Conservation (phyloP, 2,888 invertebrate genomes). For the Ochlodes sylvanus region DNA sequence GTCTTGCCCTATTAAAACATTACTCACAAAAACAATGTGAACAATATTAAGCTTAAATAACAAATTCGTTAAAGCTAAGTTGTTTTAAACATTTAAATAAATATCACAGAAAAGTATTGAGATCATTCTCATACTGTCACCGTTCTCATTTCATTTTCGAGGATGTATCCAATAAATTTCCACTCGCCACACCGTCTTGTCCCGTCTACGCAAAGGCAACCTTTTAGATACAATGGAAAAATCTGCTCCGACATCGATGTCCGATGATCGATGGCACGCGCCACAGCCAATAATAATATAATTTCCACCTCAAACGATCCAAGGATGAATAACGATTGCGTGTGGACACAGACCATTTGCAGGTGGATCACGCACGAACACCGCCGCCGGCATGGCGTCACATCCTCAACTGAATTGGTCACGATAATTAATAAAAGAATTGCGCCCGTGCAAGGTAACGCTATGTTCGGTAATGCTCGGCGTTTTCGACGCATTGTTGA, state of each 20-base stretch:
- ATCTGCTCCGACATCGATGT: slow-evolving; percentile 23
- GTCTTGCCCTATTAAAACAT: no score
- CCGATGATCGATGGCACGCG: slow-evolving; percentile 31
- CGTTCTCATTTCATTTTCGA: neutral
- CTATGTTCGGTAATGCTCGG: slow-evolving; percentile 75
- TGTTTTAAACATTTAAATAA: no score
- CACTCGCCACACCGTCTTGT: neutral
- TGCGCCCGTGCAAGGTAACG: slow-evolving; percentile 68
- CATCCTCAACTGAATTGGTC: slow-evolving; percentile 80
- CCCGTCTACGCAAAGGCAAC: neutral
- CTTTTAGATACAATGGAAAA: slow-evolving; percentile 33
- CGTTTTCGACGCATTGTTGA: slow-evolving; percentile 68
- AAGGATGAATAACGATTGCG: slow-evolving; percentile 78
- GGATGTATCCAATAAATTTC: neutral
- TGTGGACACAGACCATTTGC: slow-evolving; percentile 65
- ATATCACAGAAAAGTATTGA: no score
- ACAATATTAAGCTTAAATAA: no score
- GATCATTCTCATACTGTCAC: neutral
- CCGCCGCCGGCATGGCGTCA: slow-evolving; percentile 77
- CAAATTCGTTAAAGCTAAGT: no score
- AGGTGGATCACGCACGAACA: slow-evolving; percentile 76
- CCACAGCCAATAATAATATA: slow-evolving; percentile 55
- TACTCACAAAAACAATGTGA: no score
- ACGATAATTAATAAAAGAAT: slow-evolving; percentile 82
- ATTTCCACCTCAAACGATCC: slow-evolving; percentile 64